These are phyloP conservation scores for Corythaeola cristata DNA, from an alignment of 2,113 vertebrate species.

Conservation along the genomic window DNA sequence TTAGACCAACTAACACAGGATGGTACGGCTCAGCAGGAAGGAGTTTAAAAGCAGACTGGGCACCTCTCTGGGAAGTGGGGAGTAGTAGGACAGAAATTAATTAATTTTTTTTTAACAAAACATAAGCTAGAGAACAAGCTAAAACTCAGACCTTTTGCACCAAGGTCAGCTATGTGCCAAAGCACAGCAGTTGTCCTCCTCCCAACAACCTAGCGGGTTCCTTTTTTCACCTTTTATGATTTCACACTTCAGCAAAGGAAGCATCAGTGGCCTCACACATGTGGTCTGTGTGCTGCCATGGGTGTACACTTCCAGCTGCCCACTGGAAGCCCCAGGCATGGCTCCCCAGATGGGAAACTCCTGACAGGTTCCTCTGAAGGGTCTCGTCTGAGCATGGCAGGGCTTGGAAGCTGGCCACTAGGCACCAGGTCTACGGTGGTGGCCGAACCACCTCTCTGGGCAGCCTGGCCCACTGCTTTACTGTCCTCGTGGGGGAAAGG, in stretches of 20 bases:
- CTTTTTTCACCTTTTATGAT: not conserved
- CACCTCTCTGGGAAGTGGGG: not conserved
- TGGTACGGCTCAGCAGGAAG: not conserved
- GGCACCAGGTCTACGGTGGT: fast-evolving
- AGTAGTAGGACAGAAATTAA: not conserved
- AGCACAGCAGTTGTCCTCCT: not conserved
- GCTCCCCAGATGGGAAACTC: not conserved
- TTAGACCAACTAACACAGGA: fast-evolving
- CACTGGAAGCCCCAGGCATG: fast-evolving
- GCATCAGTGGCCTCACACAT: fast-evolving
- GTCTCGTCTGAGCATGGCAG: fast-evolving
- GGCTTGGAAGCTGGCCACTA: not conserved
- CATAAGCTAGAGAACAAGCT: not conserved
- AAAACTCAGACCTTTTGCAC: not conserved
- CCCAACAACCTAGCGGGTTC: fast-evolving
- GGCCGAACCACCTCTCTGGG: too few species aligned
- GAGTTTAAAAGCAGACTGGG: not conserved
- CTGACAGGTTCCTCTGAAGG: too few species aligned
- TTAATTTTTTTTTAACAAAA: not conserved
- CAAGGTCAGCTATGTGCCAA: not conserved
- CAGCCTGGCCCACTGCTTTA: not conserved
- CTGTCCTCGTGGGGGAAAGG: fast-evolving
- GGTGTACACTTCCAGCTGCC: not conserved
- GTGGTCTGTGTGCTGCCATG: not conserved
- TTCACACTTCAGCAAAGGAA: not conserved